Evolutionary conservation across 2,113 vertebrate species (phyloP), one percentile per base, ranked within the genome.

Genomic region (Rutilus rutilus): DNA sequence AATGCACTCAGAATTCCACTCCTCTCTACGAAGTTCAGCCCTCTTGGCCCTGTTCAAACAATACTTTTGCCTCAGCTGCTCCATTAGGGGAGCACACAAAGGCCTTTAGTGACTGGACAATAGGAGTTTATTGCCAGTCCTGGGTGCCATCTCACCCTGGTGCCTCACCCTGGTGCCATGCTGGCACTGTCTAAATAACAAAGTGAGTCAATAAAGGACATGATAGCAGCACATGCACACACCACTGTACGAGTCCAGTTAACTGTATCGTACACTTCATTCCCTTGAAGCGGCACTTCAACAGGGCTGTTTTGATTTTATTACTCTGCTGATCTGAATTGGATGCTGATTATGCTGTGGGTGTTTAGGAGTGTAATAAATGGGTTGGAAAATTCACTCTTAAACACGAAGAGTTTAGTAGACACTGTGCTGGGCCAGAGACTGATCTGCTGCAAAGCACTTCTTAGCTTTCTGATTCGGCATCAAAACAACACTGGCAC

Each of bases 61-160:
- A 82, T 83, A n/a, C 17, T 33, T 79, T 89, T 33, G 82, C 78
- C 30, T 59, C 82, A 64, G 64, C 90, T 93, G 88, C 78, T 90
- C 89, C 89, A 91, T 93, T 94, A 89, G 88, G 84, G 90, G 89
- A 88, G 88, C 86, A 89, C 88, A 94, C 93, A 94, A 93, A 94
- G 92, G 87, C 86, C 89, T 88, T 92, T 90, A 94, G 92, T 93
- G 91, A 87, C 85, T 80, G 86, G 83, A 94, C 93, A 94, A 91
- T 92, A 86, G 89, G 83, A 21, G 78, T 73, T 82, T 92, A 87
- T 91, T 78, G 50, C 50, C 84, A 88, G 90, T 86, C 36, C 90
- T 15, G 83, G 88, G 91, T 89, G 90, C 90, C 82, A 85, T 92
- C 92, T 92, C 90, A n/a, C 89, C 91, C 92, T 93, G 93, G 93